Percentiles rank a stretch among this genome's conserved stretches.
Evolutionary conservation across 2,888 invertebrate genomes (phyloP).

Genomic region (Cyclophora punctaria): DNA sequence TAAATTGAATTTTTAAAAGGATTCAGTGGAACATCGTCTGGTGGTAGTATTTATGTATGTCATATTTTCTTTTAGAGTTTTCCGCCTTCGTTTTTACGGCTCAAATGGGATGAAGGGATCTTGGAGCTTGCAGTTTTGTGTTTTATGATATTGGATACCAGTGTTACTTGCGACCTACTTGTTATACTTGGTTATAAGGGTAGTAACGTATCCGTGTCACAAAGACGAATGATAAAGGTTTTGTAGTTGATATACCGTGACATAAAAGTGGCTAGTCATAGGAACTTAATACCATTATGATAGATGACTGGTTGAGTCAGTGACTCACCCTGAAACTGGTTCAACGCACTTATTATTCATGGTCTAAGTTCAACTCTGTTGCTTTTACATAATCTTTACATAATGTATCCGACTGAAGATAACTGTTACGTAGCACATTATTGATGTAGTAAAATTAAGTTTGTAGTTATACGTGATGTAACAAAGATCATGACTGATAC

Average conservation of each 20-base stretch:
- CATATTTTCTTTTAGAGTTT: constrained; percentile 58
- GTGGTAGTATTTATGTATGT: constrained; percentile 55
- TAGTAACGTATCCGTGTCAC: not conserved
- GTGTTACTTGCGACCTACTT: not conserved
- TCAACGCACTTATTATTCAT: not conserved
- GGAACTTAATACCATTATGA: constrained; percentile 33
- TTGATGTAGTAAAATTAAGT: no score
- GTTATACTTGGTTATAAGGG: constrained; percentile 6
- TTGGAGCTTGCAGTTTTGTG: constrained; percentile 44
- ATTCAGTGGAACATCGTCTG: constrained; percentile 55
- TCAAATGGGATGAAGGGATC: constrained; percentile 47
- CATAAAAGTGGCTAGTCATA: constrained; percentile 28
- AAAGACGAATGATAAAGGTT: constrained; percentile 1
- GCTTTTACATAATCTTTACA: constrained; percentile 1
- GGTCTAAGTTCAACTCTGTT: not conserved
- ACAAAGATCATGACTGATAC: no score
- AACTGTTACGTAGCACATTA: no score
- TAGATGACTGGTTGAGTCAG: constrained; percentile 35
- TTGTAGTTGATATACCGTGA: constrained; percentile 2
- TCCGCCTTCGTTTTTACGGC: constrained; percentile 50
- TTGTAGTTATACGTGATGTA: no score
- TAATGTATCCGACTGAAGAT: no score
- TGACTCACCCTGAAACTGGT: constrained; percentile 36
- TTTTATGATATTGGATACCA: constrained; percentile 49
- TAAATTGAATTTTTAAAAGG: constrained; percentile 40